Evolutionary conservation across 2,888 invertebrate species (phyloP), one percentile per base, ranked within the genome.

Genomic region (Stenodema calcarata): DNA sequence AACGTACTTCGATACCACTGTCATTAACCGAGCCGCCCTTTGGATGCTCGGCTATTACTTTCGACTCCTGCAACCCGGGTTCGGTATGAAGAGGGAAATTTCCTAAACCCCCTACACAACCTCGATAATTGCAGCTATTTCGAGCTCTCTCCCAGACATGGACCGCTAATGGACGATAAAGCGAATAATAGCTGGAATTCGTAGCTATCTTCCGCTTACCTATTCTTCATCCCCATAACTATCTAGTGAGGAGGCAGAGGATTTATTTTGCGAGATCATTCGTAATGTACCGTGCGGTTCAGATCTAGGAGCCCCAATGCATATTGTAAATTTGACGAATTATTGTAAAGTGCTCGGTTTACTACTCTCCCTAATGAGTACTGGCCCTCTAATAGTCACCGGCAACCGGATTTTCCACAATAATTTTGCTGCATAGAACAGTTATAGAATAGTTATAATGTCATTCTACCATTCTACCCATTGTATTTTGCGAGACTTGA

Each of bases 81-180:
- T 62, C 11, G 62, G 62, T 7, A 23, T 18, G 23, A 35, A 62
- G 23, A 62, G 23, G 62, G 23, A 23, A 23, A 23, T 62, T 62
- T 12, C 27, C 23, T 18, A 7, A 1, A 9, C 23, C 11, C 3
- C 23, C 27, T 62, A n/a, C n/a, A 50, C 35, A 35, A 35, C 50
- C 62, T 23, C 44, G 41, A 78, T 78, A 78, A 78, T 78, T 78
- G 44, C 78, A 44, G 78, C 78, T 44, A 78, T 78, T 23, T 44
- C 42, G 9, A 42, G 16, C 44, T 23, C 78, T 73, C 73, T 18
- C 44, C 78, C 27, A 27, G 44, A 78, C 44, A 78, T 78, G 44
- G 44, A 78, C 78, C 44, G 78, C 78, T 78, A 78, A 78, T 78
- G 44, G 78, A 78, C 78, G 44, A 44, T 18, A 35, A 44, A 27